phyloP scores from a whole-genome alignment of 2,113 vertebrate species.

The Burhinus oedicnemus region DNA sequence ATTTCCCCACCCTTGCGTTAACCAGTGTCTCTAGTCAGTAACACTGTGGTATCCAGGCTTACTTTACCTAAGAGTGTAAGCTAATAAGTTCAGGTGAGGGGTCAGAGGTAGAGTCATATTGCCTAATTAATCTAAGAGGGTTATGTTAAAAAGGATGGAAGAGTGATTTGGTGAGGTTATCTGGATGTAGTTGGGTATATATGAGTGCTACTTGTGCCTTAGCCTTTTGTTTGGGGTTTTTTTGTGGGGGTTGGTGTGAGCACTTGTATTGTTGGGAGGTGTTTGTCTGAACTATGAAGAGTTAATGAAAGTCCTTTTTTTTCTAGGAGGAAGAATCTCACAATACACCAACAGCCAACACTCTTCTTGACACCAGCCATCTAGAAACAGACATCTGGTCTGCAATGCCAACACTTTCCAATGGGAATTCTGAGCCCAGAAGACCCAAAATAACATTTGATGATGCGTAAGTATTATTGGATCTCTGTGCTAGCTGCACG shows the following conservation, averaged over 20 bases:
- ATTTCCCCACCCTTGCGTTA: not conserved
- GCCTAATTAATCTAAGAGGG: not conserved
- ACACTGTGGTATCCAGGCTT: not conserved
- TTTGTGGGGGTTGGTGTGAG: not conserved
- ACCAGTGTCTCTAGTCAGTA: not conserved
- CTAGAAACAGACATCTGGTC: slow-evolving; percentile 88
- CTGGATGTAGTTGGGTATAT: not conserved
- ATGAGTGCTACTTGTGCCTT: not conserved
- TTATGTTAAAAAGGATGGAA: not conserved
- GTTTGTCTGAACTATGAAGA: not conserved
- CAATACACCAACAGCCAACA: slow-evolving; percentile 72
- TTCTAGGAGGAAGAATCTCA: slow-evolving; percentile 82
- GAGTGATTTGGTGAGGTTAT: not conserved
- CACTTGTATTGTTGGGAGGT: not conserved
- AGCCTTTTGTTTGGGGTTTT: not conserved
- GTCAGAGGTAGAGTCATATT: not conserved
- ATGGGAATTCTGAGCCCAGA: slow-evolving; percentile 82
- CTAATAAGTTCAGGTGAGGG: not conserved
- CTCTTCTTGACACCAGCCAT: slow-evolving; percentile 86
- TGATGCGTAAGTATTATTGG: slow-evolving; percentile 85
- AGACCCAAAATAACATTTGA: slow-evolving; percentile 91
- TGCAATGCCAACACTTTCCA: slow-evolving; percentile 75
- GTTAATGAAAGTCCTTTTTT: slow-evolving; percentile 26
- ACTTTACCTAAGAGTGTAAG: not conserved
- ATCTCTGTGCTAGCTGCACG: not conserved